Evolutionary conservation across 2,888 invertebrate species (phyloP).

Genomic region (Stenodera caucasica): DNA sequence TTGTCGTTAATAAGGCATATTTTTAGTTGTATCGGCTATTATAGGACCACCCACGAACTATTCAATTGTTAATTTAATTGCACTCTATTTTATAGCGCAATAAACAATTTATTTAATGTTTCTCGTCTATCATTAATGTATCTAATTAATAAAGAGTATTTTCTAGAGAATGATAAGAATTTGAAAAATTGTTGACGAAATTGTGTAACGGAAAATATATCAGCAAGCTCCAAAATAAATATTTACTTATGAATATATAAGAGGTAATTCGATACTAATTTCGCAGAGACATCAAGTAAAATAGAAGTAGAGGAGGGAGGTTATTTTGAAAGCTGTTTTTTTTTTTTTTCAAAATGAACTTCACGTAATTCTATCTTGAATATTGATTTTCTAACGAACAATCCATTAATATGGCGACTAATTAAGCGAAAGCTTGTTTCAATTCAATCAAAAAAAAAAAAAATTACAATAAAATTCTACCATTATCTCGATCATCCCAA

Average conservation of each 20-base stretch:
- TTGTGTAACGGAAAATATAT: slow-evolving; percentile 19
- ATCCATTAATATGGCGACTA: slow-evolving; percentile 4
- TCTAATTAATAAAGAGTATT: not conserved
- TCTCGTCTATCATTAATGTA: not conserved
- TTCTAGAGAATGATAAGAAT: no score
- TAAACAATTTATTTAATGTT: slow-evolving; percentile 32
- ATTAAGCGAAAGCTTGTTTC: slow-evolving; percentile 9
- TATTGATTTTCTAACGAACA: slow-evolving; percentile 15
- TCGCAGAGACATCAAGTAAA: slow-evolving; percentile 14
- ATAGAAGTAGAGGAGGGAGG: slow-evolving; percentile 5
- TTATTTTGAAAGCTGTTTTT: slow-evolving; percentile 12
- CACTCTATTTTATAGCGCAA: slow-evolving; percentile 29
- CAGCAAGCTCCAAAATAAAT: slow-evolving; percentile 17
- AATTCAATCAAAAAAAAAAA: no score
- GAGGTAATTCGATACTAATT: slow-evolving; percentile 25
- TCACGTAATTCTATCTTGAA: slow-evolving; percentile 14
- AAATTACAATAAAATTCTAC: no score
- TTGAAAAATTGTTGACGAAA: no score
- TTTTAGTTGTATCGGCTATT: slow-evolving; percentile 17
- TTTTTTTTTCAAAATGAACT: slow-evolving; percentile 17
- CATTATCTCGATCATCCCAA: no score
- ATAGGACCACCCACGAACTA: slow-evolving; percentile 32
- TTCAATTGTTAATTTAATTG: slow-evolving; percentile 29
- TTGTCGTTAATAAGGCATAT: slow-evolving; percentile 15
- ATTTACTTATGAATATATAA: slow-evolving; percentile 25